phyloP scores from a whole-genome alignment of 37 sponge, comb jelly and placozoan species.

The Hexactinellida sp. region DNA sequence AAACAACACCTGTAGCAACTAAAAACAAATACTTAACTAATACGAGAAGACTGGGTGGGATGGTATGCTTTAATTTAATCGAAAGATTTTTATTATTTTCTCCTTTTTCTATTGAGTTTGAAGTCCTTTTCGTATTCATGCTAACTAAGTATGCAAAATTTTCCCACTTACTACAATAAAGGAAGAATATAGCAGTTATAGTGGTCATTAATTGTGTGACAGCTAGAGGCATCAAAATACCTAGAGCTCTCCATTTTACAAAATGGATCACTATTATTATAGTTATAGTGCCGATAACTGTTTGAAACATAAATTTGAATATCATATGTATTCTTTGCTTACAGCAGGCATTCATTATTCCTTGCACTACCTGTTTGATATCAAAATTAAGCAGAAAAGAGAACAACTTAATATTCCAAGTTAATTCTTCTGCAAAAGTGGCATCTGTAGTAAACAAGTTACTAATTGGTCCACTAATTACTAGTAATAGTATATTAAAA shows the following conservation, averaged over 20 bases:
- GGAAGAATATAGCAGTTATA: neutral
- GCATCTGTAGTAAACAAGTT: neutral
- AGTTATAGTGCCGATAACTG: neutral
- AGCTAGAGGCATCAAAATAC: neutral
- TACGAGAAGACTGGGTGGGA: too few relatives aligned
- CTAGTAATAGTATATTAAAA: neutral
- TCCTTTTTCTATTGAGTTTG: too few relatives aligned
- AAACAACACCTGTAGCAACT: too few relatives aligned
- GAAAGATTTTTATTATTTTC: too few relatives aligned
- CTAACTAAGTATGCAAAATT: neutral
- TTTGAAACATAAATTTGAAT: neutral
- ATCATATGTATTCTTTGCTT: neutral
- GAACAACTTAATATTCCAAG: neutral
- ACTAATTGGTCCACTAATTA: neutral
- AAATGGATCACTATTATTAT: neutral
- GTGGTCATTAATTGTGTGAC: neutral
- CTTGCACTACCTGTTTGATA: neutral
- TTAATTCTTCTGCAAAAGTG: neutral
- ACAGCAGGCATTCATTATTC: neutral
- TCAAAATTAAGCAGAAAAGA: neutral
- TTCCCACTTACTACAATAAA: neutral
- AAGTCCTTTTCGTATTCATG: neutral
- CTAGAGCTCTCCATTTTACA: neutral
- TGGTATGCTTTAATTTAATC: too few relatives aligned
- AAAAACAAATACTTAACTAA: too few relatives aligned